A percentile compares a stretch with the other conserved stretches of the same genome.
These are phyloP conservation scores for Andrena bucephala DNA, from an alignment of 2,888 invertebrate genomes.

Conservation along the genomic window DNA sequence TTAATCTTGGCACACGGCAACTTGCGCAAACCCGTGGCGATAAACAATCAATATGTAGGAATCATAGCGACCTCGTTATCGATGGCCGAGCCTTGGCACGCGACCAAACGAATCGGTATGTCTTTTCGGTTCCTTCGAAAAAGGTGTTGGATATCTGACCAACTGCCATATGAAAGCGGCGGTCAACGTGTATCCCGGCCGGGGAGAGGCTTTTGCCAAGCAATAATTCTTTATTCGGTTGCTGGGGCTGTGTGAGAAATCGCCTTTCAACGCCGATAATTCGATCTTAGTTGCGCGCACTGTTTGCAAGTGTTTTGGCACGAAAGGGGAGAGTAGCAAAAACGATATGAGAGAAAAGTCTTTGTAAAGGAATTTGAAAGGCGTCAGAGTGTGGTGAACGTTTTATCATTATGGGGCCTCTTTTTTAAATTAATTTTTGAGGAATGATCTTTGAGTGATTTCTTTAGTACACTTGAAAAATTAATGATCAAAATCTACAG, in stretches of 20 bases:
- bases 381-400: not conserved
- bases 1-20: slow-evolving; percentile 59
- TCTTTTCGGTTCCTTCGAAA: slow-evolving; percentile 38
- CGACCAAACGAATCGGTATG: slow-evolving; percentile 48
- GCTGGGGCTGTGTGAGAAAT: slow-evolving; percentile 2
- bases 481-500: too few relatives aligned
- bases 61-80: slow-evolving; percentile 69
- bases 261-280: slow-evolving; percentile 26
- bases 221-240: slow-evolving; percentile 11
- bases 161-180: slow-evolving; percentile 29
- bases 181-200: not conserved
- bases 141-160: slow-evolving; percentile 44
- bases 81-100: slow-evolving; percentile 64
- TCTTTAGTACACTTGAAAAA: too few relatives aligned
- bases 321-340: not conserved
- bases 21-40: slow-evolving; percentile 54
- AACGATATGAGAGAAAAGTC: not conserved
- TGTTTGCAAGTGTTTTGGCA: not conserved
- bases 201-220: slow-evolving; percentile 46
- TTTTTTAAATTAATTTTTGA: not conserved
- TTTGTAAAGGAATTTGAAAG: not conserved
- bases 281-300: slow-evolving; percentile 5
- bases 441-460: too few relatives aligned
- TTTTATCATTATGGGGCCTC: not conserved
- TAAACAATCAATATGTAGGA: slow-evolving; percentile 71